phyloP scores from a whole-genome alignment of 2,888 invertebrate species.

The Lasioglossum leucozonium region DNA sequence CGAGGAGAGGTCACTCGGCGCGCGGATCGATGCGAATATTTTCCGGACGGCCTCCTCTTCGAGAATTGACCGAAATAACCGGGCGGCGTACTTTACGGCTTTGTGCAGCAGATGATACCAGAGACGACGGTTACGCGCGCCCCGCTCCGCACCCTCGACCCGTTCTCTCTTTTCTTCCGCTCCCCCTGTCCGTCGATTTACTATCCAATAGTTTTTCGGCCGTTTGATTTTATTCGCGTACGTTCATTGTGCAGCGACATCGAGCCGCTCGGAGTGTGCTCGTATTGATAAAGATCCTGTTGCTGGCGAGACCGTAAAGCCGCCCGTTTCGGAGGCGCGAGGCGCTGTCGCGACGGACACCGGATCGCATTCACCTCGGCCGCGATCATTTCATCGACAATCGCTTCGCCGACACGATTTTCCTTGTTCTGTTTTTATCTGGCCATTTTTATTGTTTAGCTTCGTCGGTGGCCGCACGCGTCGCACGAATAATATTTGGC shows the following conservation, averaged over 20 bases:
- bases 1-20: slow-evolving; percentile 69
- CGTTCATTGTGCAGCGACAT: slow-evolving; percentile 3
- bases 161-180: slow-evolving; percentile 15
- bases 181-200: background rate
- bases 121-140: slow-evolving; percentile 51
- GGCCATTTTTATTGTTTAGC: background rate
- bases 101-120: slow-evolving; percentile 68
- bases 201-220: slow-evolving; percentile 8
- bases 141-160: slow-evolving; percentile 15
- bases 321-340: background rate
- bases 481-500: too few species aligned
- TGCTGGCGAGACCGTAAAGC: background rate
- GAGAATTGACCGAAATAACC: slow-evolving; percentile 79
- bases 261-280: slow-evolving; percentile 6
- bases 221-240: slow-evolving; percentile 3
- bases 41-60: slow-evolving; percentile 73
- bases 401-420: background rate
- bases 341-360: background rate
- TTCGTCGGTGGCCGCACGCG: too few species aligned
- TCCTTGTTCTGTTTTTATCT: background rate
- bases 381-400: background rate
- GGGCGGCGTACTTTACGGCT: slow-evolving; percentile 69
- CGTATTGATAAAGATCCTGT: background rate
- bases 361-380: background rate
- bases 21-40: slow-evolving; percentile 80